Evolutionary conservation across 2,888 invertebrate species (phyloP).

Genomic region (Himalopsyche anomala): DNA sequence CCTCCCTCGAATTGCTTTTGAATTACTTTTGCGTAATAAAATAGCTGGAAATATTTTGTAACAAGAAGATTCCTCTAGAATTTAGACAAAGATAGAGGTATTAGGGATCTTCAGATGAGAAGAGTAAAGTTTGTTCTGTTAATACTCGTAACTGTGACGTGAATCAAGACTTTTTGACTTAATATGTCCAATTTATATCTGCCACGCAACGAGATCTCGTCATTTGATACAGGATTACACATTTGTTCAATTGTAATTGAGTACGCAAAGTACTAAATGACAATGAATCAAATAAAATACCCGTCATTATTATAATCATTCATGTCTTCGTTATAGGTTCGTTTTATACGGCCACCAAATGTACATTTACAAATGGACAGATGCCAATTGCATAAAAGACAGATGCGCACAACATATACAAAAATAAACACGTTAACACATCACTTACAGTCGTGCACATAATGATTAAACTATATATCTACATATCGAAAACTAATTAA

Average conservation of each 20-base stretch:
- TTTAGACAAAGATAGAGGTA: neutral
- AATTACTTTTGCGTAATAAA: conserved; percentile 44
- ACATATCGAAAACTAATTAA: too few relatives aligned
- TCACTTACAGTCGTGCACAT: too few relatives aligned
- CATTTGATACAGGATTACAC: neutral
- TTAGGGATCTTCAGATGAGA: neutral
- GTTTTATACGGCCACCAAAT: too few relatives aligned
- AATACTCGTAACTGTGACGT: neutral
- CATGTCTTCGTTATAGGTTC: too few relatives aligned
- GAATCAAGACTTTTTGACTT: neutral
- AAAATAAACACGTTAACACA: too few relatives aligned
- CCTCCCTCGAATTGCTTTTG: conserved; percentile 27
- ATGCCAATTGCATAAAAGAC: too few relatives aligned
- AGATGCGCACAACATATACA: too few relatives aligned
- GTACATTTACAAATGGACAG: too few relatives aligned
- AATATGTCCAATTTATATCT: neutral
- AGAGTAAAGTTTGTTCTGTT: neutral
- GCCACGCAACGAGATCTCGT: neutral
- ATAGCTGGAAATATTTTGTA: conserved; percentile 5
- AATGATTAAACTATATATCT: too few relatives aligned
- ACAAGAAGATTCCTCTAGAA: neutral
- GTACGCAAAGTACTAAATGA: neutral
- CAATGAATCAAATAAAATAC: neutral
- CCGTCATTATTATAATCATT: too few relatives aligned
- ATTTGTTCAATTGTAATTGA: neutral